These are phyloP conservation scores for Stigmatopora argus DNA, from an alignment of 2,113 vertebrate species.

Conservation along the genomic window DNA sequence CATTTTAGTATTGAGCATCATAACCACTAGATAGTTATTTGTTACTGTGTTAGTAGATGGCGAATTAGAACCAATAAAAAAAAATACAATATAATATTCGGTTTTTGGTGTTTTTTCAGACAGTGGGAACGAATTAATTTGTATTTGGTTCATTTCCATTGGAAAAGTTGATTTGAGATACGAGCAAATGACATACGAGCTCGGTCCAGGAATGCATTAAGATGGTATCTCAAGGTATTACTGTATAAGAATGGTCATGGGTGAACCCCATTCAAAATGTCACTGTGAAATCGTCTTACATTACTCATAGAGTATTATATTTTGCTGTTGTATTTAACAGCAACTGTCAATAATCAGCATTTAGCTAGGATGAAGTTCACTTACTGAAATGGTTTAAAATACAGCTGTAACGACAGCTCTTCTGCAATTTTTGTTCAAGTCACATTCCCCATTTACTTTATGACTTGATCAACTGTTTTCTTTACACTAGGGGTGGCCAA, in stretches of 20 bases:
- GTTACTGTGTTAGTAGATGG: too few relatives aligned
- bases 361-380: background rate
- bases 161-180: too few relatives aligned
- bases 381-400: background rate
- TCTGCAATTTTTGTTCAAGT: background rate
- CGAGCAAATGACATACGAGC: too few relatives aligned
- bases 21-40: too few relatives aligned
- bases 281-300: background rate
- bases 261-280: background rate
- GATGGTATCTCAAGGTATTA: too few relatives aligned
- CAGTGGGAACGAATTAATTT: too few relatives aligned
- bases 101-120: too few relatives aligned
- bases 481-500: background rate
- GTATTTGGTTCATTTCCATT: too few relatives aligned
- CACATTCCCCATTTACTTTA: background rate
- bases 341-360: background rate
- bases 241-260: background rate
- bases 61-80: too few relatives aligned
- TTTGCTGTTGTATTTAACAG: background rate
- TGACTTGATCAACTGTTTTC: background rate
- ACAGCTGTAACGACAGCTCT: background rate
- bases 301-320: background rate
- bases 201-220: too few relatives aligned
- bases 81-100: too few relatives aligned
- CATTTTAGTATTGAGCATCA: too few relatives aligned